A percentile compares a stretch with the other conserved stretches of the same genome.
Evolutionary conservation across 2,113 vertebrate genomes (phyloP).

Genomic region (Pedionomus torquatus): DNA sequence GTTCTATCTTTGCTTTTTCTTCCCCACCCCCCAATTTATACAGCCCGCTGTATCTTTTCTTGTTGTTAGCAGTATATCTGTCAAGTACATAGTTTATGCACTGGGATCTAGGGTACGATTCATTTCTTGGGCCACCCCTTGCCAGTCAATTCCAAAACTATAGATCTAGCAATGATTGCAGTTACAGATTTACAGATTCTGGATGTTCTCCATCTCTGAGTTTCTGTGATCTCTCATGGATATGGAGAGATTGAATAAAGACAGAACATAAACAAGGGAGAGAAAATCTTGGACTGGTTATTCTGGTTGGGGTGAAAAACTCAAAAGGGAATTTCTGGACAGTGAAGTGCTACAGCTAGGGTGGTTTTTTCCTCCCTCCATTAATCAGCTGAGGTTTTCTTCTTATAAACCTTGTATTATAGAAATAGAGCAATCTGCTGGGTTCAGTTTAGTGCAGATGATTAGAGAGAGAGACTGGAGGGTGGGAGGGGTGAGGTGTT

Average conservation of each 20-base stretch:
- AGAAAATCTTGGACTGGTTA: background rate
- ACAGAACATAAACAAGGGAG: background rate
- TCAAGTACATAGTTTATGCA: background rate
- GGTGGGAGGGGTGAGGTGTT: background rate
- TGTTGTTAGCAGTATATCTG: background rate
- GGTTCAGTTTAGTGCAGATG: background rate
- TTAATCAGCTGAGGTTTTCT: background rate
- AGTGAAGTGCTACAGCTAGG: background rate
- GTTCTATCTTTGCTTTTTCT: background rate
- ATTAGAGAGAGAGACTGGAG: background rate
- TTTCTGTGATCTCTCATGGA: background rate
- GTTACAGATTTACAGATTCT: background rate
- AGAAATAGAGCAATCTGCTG: background rate
- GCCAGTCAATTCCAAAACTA: background rate
- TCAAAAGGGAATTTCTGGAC: background rate
- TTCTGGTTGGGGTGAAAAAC: background rate
- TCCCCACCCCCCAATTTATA: background rate
- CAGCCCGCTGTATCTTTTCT: background rate
- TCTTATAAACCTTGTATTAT: background rate
- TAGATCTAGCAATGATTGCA: background rate
- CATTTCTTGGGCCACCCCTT: background rate
- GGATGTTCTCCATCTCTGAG: background rate
- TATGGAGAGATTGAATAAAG: background rate
- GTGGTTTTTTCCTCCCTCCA: accelerated
- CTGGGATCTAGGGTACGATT: background rate